Percentiles rank a stretch among this genome's conserved stretches.
Evolutionary conservation across 2,113 vertebrate genomes (phyloP).

Genomic region (Sorex fumeus): DNA sequence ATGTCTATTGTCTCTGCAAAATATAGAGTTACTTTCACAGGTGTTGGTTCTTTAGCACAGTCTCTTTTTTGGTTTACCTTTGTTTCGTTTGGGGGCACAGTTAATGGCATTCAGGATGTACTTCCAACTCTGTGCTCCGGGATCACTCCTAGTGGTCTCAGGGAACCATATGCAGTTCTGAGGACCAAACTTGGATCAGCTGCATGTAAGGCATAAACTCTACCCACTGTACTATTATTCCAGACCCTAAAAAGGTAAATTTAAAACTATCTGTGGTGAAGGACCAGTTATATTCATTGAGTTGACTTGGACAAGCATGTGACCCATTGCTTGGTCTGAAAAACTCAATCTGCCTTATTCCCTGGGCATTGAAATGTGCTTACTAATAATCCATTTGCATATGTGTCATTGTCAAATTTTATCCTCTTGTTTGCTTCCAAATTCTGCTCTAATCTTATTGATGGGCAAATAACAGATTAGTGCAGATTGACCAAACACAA

Average conservation of each 20-base stretch:
- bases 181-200: not conserved
- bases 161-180: no score
- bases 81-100: no score
- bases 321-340: not conserved
- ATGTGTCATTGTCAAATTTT: not conserved
- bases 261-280: not conserved
- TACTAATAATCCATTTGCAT: not conserved
- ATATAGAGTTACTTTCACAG: not conserved
- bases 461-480: not conserved
- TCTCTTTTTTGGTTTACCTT: not conserved
- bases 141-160: no score
- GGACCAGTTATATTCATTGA: not conserved
- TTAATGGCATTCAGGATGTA: no score
- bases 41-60: not conserved
- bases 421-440: not conserved
- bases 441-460: not conserved
- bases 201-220: not conserved
- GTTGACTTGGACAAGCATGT: not conserved
- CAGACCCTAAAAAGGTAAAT: not conserved
- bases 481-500: accelerated
- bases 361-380: not conserved
- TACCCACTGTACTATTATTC: no score
- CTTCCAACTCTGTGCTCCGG: not conserved
- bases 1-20: not conserved
- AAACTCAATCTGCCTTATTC: not conserved